Conservation (phyloP, 2,888 invertebrate genomes). For the Aethes cnicana region DNA sequence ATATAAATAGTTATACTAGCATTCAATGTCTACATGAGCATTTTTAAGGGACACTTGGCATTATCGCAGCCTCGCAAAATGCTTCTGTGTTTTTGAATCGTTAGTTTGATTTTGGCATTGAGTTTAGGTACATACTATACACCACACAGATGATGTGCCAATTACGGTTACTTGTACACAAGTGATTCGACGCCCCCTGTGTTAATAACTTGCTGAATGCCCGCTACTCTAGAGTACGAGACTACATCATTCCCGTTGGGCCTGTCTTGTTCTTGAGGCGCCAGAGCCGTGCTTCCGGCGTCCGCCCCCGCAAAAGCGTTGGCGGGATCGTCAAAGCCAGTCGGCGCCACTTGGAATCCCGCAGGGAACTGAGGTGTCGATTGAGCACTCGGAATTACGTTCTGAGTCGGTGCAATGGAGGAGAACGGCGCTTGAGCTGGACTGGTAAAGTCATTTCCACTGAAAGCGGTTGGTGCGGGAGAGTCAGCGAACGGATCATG, state of each 20-base stretch:
- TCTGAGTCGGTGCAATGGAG: conserved; percentile 46
- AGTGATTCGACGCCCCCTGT: conserved; percentile 65
- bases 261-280: conserved; percentile 49
- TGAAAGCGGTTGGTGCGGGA: conserved; percentile 50
- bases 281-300: conserved; percentile 43
- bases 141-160: background rate
- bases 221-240: conserved; percentile 63
- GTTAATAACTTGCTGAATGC: conserved; percentile 63
- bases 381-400: conserved; percentile 42
- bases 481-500: conserved; percentile 54
- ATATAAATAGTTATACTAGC: too few relatives aligned
- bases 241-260: conserved; percentile 50
- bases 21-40: too few relatives aligned
- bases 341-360: conserved; percentile 41
- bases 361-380: conserved; percentile 51
- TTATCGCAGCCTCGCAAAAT: too few relatives aligned
- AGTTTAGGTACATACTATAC: background rate
- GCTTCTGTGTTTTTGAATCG: too few relatives aligned
- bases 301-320: conserved; percentile 52
- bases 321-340: conserved; percentile 51
- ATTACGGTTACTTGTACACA: conserved; percentile 48
- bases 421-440: conserved; percentile 49
- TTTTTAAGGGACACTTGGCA: too few relatives aligned
- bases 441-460: conserved; percentile 52
- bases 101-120: background rate